Base-by-base conservation (phyloP, 2,113 vertebrate genomes). In the Ophthalmolycus amberensis region DNA sequence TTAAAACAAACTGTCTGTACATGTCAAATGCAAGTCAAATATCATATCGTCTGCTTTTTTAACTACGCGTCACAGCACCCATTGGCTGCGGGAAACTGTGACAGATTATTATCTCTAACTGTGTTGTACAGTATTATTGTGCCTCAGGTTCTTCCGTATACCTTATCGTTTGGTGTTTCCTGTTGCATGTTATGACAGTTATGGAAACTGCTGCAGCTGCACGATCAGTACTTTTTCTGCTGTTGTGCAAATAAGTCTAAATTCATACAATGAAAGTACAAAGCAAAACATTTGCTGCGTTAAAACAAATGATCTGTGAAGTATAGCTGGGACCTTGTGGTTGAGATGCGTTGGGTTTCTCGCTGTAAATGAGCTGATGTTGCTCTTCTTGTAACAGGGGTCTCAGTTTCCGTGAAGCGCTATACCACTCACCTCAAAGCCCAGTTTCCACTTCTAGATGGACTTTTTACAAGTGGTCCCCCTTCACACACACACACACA, bases 141-240 rank as follows among this genome's bases (percentile, higher is more conserved):
- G 15, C 42, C 29, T 42, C 22, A 18, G 6, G 25, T 44, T 22
- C 44, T 66, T 16, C 38, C 0, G 7, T 14, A 29, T 29, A 71
- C 44, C 60, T 75, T 38, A 64, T 80, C 60, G 64, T 88, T 79
- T 76, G 4, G 3, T 37, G 25, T 76, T 91, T 92, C 88, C 88
- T 86, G 75, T 80, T 6, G 25, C 69, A 82, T 25, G 80, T 73
- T 75, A n/a, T 22, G 27, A 74, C 74, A 90, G 0, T 80, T 60
- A 50, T 18, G 44, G 15, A 71, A 58, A 76, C 22, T n/a, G 6
- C 42, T 9, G 15, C 63, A 42, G 34, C 67, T 82, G 58, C 74
- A 63, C 56, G 72, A 63, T 66, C 48, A 27, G 27, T 20, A 22
- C 1, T 60, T 44, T 79, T 79, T 58, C 15, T 38, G 9, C n/a